Conservation (phyloP, 2,797 vertebrate species). For the Balearica regulorum region DNA sequence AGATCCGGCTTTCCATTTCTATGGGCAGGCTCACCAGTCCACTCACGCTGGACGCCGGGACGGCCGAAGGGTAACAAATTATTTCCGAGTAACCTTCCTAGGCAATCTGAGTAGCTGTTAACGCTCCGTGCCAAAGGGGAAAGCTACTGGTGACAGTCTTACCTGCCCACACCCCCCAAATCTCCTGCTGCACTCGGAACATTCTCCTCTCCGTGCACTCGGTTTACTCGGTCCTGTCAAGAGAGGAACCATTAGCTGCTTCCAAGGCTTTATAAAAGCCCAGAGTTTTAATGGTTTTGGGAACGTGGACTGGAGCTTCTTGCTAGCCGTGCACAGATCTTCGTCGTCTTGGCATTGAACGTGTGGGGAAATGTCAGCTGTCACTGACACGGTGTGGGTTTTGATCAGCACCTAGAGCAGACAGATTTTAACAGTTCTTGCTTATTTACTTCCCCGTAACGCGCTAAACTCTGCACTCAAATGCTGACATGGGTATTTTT, state of each 20-base stretch:
- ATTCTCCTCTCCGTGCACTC: neutral
- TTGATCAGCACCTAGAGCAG: neutral
- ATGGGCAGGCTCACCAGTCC: neutral
- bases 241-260: neutral
- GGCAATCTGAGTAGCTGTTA: neutral
- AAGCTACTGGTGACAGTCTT: neutral
- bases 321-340: neutral
- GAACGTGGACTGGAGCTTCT: neutral
- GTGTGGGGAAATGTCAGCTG: neutral
- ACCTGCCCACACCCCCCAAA: neutral
- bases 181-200: neutral
- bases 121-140: neutral
- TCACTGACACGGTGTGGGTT: neutral
- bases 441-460: neutral
- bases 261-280: neutral
- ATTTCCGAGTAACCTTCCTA: neutral
- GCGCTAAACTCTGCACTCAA: neutral
- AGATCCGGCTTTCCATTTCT: neutral
- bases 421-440: neutral
- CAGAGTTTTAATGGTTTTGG: neutral
- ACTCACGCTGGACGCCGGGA: fast-evolving
- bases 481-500: neutral
- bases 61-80: neutral
- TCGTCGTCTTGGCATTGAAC: neutral
- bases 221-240: neutral